Conservation (phyloP, 2,797 vertebrate species). For the Furcifer pardalis region DNA sequence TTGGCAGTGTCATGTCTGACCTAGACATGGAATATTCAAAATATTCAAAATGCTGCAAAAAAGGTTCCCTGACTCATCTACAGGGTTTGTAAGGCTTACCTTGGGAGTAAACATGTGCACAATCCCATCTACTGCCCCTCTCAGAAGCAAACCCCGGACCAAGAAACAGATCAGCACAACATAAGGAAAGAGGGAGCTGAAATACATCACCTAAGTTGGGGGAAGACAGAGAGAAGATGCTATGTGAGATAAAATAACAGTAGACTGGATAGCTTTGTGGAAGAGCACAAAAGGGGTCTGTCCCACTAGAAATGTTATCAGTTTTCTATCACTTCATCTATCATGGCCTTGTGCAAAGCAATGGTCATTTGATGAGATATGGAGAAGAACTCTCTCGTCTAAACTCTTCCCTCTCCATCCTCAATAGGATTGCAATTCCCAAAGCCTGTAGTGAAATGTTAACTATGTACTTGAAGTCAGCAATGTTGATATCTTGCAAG, state of each 20-base stretch:
- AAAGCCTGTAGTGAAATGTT: not conserved
- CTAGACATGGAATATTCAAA: too few species aligned
- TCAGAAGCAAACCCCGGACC: constrained; percentile 88
- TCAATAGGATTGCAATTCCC: not conserved
- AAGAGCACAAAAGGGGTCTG: not conserved
- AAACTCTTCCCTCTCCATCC: not conserved
- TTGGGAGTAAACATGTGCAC: constrained; percentile 96
- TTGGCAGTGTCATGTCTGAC: too few species aligned
- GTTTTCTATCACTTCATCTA: not conserved
- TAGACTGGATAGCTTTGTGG: fast-evolving
- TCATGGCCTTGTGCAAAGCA: not conserved
- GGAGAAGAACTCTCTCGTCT: not conserved
- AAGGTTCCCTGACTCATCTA: not conserved
- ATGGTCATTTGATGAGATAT: not conserved
- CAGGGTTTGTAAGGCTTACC: constrained; percentile 74
- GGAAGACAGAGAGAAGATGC: not conserved
- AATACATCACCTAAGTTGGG: constrained; percentile 91
- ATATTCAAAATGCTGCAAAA: not conserved
- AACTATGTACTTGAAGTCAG: not conserved
- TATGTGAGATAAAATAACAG: not conserved
- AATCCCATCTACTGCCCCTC: constrained; percentile 91
- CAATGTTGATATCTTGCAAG: not conserved
- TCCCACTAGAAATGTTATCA: not conserved
- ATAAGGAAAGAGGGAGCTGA: constrained; percentile 96
- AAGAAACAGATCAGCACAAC: constrained; percentile 94